Evolutionary conservation across 2,888 invertebrate species (phyloP).

Genomic region (Autographa gamma): DNA sequence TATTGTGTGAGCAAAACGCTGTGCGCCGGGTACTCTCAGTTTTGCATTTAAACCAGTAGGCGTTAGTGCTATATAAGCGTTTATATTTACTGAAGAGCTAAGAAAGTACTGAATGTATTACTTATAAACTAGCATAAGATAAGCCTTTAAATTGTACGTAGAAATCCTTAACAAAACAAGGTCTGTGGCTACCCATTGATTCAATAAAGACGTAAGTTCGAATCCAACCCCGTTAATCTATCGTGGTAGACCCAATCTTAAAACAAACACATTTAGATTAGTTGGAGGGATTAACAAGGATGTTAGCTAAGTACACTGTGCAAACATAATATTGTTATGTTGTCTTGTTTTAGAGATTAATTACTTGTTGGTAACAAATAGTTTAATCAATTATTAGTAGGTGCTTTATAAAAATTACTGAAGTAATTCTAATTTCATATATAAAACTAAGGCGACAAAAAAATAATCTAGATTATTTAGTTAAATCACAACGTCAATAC

Average conservation of each 20-base stretch:
- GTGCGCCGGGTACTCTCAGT: not conserved
- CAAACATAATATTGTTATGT: constrained; percentile 12
- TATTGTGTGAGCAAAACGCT: not conserved
- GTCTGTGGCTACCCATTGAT: constrained; percentile 24
- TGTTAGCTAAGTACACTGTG: constrained; percentile 28
- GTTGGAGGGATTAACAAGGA: constrained; percentile 40
- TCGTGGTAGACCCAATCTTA: constrained; percentile 46
- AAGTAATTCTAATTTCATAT: too few relatives aligned
- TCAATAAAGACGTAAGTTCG: constrained; percentile 25
- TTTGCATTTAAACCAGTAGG: not conserved
- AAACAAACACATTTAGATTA: constrained; percentile 52
- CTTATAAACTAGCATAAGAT: too few relatives aligned
- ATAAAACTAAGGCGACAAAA: too few relatives aligned
- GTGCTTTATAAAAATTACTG: too few relatives aligned
- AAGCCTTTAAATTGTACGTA: too few relatives aligned
- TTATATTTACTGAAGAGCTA: too few relatives aligned
- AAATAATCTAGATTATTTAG: too few relatives aligned
- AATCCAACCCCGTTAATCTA: constrained; percentile 44
- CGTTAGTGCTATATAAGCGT: not conserved
- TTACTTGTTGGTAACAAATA: not conserved
- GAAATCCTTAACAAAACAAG: constrained; percentile 3
- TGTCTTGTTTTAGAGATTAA: not conserved
- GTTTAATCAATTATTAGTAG: too few relatives aligned
- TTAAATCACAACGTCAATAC: too few relatives aligned
- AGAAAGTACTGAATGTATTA: too few relatives aligned